Conservation (phyloP, 2,113 vertebrate species). For the Scortum barcoo region DNA sequence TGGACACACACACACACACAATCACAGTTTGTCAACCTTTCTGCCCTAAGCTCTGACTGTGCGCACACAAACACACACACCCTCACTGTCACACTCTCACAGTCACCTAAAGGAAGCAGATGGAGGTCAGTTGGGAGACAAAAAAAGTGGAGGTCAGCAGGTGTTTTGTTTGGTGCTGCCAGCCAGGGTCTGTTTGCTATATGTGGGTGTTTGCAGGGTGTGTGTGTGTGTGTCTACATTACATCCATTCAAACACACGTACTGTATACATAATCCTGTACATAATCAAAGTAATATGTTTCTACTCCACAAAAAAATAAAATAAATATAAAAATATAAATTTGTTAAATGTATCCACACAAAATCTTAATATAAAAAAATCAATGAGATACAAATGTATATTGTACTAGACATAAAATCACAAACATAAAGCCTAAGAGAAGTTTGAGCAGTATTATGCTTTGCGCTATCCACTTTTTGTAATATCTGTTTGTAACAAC, state of each 20-base stretch:
- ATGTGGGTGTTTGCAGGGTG: not conserved
- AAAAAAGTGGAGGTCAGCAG: constrained; percentile 60
- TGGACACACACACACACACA: constrained; percentile 20
- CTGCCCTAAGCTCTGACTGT: constrained; percentile 34
- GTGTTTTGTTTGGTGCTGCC: constrained; percentile 51
- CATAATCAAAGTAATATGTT: no score
- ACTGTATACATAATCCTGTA: not conserved
- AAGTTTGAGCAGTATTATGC: not conserved
- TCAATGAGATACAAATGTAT: not conserved
- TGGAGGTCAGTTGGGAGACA: constrained; percentile 58
- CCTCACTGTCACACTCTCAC: constrained; percentile 39
- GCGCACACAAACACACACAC: constrained; percentile 34
- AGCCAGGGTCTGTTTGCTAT: constrained; percentile 23
- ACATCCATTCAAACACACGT: not conserved
- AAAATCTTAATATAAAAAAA: no score
- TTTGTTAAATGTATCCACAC: no score
- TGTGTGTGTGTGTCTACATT: not conserved
- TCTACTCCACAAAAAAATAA: no score
- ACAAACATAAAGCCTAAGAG: not conserved
- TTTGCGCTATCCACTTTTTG: not conserved
- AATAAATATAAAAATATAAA: no score
- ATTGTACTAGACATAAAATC: not conserved
- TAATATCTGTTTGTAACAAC: not conserved
- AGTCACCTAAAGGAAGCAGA: constrained; percentile 50
- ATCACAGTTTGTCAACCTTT: constrained; percentile 37